Evolutionary conservation across 2,797 vertebrate species (phyloP), one percentile per base, ranked within the genome.

Genomic region (Protonibea diacanthus): DNA sequence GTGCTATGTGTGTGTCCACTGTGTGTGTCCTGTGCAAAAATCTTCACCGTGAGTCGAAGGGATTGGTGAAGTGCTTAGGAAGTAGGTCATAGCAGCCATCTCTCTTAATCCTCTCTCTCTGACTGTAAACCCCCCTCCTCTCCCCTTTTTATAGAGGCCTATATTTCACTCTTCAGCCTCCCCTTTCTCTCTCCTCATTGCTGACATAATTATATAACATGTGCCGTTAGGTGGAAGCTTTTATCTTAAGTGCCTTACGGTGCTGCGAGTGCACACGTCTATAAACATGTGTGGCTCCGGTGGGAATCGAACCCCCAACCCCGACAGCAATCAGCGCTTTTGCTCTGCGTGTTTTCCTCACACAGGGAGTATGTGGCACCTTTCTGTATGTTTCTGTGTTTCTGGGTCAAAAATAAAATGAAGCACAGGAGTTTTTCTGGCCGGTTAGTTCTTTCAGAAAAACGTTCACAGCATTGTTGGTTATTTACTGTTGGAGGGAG

Each of bases 41-140:
- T 79, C 76, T 73, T 88, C 47, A 20, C 65, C 53, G 44, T 81
- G 75, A 87, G 81, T 74, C 61, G 47, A 61, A 80, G 71, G 29
- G 23, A 67, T 81, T 55, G 68, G 74, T 82, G 81, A 91, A 65
- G 75, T 79, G 76, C 85, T 90, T 11, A 88, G 85, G 91, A 94
- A 94, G 81, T 94, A 91, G 93, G 92, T 94, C 93, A 92, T 70
- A 85, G 82, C 85, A 80, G 14, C 73, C 73, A 40, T 80, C 60
- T 55, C 81, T 82, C 63, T 49, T 86, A 86, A 86, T 88, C 83
- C 77, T 75, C 66, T 65, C 51, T 67, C 52, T 71, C 69, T 59
- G 29, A 58, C 70, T 78, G 38, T 74, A 69, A 48, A 48, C 47
- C 79, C 72, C 25, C 33, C 9, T 18, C 25, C 27, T 33, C 33